Conservation (phyloP, 2,888 invertebrate species). For the Tanypteryx hageni region DNA sequence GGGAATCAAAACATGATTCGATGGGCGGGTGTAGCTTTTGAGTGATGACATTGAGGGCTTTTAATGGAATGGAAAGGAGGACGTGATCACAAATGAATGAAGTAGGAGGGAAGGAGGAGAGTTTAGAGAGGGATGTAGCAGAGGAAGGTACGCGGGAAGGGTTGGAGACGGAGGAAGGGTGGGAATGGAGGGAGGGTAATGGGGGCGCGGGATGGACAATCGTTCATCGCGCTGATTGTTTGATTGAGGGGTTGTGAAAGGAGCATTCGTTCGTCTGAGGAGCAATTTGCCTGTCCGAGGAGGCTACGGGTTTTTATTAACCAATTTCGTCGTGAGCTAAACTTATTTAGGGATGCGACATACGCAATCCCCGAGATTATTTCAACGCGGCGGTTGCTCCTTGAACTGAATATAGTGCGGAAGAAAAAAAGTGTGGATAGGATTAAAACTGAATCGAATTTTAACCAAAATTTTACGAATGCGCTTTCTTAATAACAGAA, state of each 20-base stretch:
- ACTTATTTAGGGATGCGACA: slow-evolving; percentile 43
- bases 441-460: no score
- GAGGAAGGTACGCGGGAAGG: neutral
- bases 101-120: neutral
- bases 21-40: slow-evolving; percentile 47
- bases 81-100: slow-evolving; percentile 49
- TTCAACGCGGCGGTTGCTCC: neutral
- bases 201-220: slow-evolving; percentile 32
- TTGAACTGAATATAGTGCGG: neutral
- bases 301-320: slow-evolving; percentile 46
- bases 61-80: slow-evolving; percentile 61
- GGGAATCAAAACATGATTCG: slow-evolving; percentile 60
- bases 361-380: slow-evolving; percentile 11
- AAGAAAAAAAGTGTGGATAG: no score
- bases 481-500: no score
- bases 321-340: slow-evolving; percentile 35
- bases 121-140: neutral
- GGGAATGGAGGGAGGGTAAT: neutral
- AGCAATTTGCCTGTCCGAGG: slow-evolving; percentile 48
- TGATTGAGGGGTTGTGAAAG: slow-evolving; percentile 59
- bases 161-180: neutral
- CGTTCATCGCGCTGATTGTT: slow-evolving; percentile 51
- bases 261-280: slow-evolving; percentile 57
- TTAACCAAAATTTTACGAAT: no score
- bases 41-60: slow-evolving; percentile 59